These are phyloP conservation scores for Physeter macrocephalus DNA, from an alignment of 2,113 vertebrate species.

Conservation along the genomic window DNA sequence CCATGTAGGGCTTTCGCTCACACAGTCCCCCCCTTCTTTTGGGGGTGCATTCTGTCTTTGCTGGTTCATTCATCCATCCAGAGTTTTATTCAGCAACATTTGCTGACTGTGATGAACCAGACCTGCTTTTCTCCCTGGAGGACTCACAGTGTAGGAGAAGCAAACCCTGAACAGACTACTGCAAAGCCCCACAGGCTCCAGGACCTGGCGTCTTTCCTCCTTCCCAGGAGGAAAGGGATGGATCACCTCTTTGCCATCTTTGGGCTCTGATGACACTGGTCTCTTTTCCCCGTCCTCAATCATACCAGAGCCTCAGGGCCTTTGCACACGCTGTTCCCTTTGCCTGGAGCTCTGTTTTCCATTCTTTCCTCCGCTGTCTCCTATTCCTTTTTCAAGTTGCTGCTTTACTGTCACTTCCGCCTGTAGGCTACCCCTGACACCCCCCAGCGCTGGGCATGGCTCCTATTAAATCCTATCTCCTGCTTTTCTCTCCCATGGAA, in stretches of 20 bases:
- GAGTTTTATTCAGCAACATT: neutral
- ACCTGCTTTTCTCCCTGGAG: too few species aligned
- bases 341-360: neutral
- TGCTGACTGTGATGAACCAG: neutral
- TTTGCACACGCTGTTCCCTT: neutral
- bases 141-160: neutral
- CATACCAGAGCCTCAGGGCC: neutral
- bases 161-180: neutral
- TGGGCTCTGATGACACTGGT: neutral
- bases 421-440: neutral
- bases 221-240: neutral
- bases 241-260: neutral
- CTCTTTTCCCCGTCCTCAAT: neutral
- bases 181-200: neutral
- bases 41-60: neutral
- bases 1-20: neutral
- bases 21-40: neutral
- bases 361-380: neutral
- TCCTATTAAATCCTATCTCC: neutral
- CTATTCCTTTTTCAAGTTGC: neutral
- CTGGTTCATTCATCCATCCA: neutral
- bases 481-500: neutral
- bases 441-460: neutral
- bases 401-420: neutral
- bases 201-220: neutral